Evolutionary conservation across 2,888 invertebrate species (phyloP).

Genomic region (Pherbina coryleti): DNA sequence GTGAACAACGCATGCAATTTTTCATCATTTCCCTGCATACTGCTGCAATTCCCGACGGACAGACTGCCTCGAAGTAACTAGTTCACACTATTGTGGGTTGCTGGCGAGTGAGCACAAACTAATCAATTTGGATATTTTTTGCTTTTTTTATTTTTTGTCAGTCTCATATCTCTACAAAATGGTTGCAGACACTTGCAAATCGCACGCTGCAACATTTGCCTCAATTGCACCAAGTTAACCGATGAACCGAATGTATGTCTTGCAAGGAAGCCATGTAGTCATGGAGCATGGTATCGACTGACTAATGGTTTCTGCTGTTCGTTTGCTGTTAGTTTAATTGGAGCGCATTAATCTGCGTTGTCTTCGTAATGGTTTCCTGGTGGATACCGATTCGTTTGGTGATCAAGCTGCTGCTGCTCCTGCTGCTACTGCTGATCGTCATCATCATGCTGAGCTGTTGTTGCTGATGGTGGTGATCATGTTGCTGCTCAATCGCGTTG

Average conservation of each 20-base stretch:
- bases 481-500: neutral
- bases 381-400: neutral
- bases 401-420: neutral
- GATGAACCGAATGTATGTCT: neutral
- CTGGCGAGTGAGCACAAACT: neutral
- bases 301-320: slow-evolving; percentile 32
- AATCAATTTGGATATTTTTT: slow-evolving; percentile 26
- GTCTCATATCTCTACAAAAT: slow-evolving; percentile 30
- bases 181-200: slow-evolving; percentile 29
- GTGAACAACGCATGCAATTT: neutral
- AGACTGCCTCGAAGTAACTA: neutral
- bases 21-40: slow-evolving; percentile 10
- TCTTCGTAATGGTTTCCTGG: slow-evolving; percentile 23
- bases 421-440: neutral
- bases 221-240: slow-evolving; percentile 2
- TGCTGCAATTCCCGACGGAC: neutral
- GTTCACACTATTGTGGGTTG: neutral
- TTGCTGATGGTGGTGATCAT: neutral
- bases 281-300: neutral
- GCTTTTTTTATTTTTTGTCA: neutral
- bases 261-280: neutral
- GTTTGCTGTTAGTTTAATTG: slow-evolving; percentile 36
- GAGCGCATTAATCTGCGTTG: slow-evolving; percentile 39
- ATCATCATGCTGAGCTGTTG: neutral
- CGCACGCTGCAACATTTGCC: neutral